Percentiles rank a stretch among this genome's conserved stretches.
Evolutionary conservation across 2,888 invertebrate genomes (phyloP).

Genomic region (Ectemnius lituratus): DNA sequence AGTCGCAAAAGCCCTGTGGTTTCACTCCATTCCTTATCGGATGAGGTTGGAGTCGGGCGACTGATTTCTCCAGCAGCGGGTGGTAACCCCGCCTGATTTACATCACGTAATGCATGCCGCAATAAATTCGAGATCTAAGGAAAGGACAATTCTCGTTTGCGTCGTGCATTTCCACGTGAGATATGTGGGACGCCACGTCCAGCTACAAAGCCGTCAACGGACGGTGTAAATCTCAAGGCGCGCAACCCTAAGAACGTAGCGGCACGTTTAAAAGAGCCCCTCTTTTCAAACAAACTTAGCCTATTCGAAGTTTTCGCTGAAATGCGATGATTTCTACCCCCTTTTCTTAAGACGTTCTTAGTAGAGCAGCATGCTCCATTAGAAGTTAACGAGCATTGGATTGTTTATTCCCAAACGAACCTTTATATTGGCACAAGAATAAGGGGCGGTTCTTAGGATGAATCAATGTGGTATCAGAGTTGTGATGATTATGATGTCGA

Average conservation of each 20-base stretch:
- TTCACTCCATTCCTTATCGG: slow-evolving; percentile 15
- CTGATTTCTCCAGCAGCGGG: slow-evolving; percentile 59
- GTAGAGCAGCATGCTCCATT: not conserved
- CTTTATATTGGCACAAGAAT: too few species aligned
- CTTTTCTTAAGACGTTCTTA: not conserved
- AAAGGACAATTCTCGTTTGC: slow-evolving; percentile 60
- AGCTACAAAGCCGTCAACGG: slow-evolving; percentile 71
- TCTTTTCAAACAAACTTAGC: slow-evolving; percentile 26
- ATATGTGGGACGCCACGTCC: slow-evolving; percentile 62
- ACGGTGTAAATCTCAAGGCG: slow-evolving; percentile 65
- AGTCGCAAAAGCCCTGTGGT: slow-evolving; percentile 7
- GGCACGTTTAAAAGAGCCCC: slow-evolving; percentile 30
- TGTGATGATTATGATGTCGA: too few species aligned
- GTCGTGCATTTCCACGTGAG: slow-evolving; percentile 47
- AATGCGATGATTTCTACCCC: slow-evolving; percentile 13
- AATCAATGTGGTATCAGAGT: too few species aligned
- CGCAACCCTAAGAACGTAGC: slow-evolving; percentile 35
- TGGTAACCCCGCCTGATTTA: slow-evolving; percentile 60
- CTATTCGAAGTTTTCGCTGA: slow-evolving; percentile 27
- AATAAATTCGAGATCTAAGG: slow-evolving; percentile 69
- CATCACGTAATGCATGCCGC: slow-evolving; percentile 54
- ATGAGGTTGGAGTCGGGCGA: slow-evolving; percentile 26
- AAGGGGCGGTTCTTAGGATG: too few species aligned
- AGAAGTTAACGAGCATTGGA: too few species aligned
- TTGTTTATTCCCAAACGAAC: too few species aligned